Conservation (phyloP, 2,797 vertebrate genomes). For the Neoniphon sammara region DNA sequence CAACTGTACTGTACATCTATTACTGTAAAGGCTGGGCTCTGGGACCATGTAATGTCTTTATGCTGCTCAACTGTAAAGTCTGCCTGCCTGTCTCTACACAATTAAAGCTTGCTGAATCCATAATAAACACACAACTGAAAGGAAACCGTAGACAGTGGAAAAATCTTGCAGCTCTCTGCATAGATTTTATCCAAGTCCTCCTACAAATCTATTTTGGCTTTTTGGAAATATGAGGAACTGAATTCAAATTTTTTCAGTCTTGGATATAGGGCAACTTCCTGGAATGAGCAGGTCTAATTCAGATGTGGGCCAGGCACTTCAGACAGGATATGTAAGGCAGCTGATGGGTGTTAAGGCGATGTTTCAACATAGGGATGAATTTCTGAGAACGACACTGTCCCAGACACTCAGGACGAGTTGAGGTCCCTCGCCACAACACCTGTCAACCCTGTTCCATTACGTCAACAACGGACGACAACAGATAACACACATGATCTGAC, state of each 20-base stretch:
- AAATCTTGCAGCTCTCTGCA: background rate
- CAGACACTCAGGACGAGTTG: slow-evolving; percentile 52
- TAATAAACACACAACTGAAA: slow-evolving; percentile 38
- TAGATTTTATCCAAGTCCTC: slow-evolving; percentile 38
- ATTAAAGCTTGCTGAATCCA: slow-evolving; percentile 29
- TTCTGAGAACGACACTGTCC: slow-evolving; percentile 60
- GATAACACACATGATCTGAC: slow-evolving; percentile 29
- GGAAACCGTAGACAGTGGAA: background rate
- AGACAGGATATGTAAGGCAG: slow-evolving; percentile 24
- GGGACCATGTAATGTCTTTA: slow-evolving; percentile 22
- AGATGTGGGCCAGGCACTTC: slow-evolving; percentile 47
- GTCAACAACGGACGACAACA: slow-evolving; percentile 45
- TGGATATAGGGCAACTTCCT: slow-evolving; percentile 48
- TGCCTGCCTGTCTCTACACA: slow-evolving; percentile 30
- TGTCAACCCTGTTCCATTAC: slow-evolving; percentile 71
- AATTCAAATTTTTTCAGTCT: slow-evolving; percentile 27
- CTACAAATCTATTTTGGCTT: slow-evolving; percentile 23
- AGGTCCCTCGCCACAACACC: slow-evolving; percentile 60
- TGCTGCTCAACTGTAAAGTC: slow-evolving; percentile 26
- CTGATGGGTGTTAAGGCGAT: slow-evolving; percentile 44
- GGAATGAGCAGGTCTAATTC: slow-evolving; percentile 49
- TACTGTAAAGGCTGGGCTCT: slow-evolving; percentile 32
- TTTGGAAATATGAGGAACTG: slow-evolving; percentile 25
- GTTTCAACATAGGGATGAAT: slow-evolving; percentile 49
- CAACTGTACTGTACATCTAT: slow-evolving; percentile 46